Evolutionary conservation across 2,113 vertebrate genomes (phyloP).

Genomic region (Cavia porcellus): DNA sequence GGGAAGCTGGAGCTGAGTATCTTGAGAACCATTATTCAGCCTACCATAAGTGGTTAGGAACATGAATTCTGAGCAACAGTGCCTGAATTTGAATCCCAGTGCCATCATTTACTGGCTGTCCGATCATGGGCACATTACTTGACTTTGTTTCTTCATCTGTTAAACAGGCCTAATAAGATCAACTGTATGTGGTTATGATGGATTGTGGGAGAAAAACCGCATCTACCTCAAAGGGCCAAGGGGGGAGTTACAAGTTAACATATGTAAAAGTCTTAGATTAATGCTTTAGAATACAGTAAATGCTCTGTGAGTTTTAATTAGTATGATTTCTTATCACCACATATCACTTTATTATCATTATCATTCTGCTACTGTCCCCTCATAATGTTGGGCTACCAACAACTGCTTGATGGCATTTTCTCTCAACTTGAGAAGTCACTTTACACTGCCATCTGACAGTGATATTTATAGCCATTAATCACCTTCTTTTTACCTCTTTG

Average conservation of each 20-base stretch:
- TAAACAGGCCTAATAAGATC: conserved; percentile 1
- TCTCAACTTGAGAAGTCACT: background rate
- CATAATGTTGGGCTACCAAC: background rate
- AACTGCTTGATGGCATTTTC: background rate
- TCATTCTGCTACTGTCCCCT: background rate
- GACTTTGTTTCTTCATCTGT: conserved; percentile 23
- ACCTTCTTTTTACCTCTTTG: background rate
- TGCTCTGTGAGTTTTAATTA: background rate
- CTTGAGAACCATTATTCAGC: background rate
- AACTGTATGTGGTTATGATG: background rate
- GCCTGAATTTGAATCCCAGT: background rate
- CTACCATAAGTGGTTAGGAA: background rate
- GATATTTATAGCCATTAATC: background rate
- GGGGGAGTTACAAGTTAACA: background rate
- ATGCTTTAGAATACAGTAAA: background rate
- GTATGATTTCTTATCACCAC: background rate
- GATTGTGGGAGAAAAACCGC: background rate
- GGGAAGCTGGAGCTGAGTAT: background rate
- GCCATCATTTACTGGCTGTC: background rate
- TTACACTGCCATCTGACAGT: background rate
- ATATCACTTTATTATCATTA: background rate
- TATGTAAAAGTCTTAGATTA: conserved; percentile 31
- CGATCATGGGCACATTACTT: background rate
- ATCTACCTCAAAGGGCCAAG: background rate
- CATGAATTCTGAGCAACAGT: background rate